phyloP scores from a whole-genome alignment of 2,888 invertebrate genomes.

The Ceraclea dissimilis region DNA sequence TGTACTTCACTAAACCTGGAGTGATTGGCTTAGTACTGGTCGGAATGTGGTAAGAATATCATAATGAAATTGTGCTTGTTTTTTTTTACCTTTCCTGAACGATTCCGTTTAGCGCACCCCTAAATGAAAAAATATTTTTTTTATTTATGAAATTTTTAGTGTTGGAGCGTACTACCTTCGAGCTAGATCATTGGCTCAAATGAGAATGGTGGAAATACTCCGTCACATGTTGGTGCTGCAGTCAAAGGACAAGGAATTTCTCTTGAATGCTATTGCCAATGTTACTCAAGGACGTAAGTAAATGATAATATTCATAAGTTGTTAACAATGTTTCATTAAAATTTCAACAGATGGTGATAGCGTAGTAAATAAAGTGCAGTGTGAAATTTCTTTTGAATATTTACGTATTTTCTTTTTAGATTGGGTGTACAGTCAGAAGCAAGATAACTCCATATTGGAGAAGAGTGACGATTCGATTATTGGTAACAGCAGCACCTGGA shows the following conservation, averaged over 20 bases:
- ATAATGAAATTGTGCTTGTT: background rate
- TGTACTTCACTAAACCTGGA: conserved; percentile 51
- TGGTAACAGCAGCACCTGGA: conserved; percentile 44
- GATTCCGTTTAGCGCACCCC: background rate
- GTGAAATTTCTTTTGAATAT: no score
- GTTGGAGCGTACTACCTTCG: conserved; percentile 56
- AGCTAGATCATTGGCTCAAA: conserved; percentile 54
- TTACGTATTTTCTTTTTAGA: conserved; percentile 29
- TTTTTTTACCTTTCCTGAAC: background rate
- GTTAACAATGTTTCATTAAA: background rate
- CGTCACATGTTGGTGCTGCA: conserved; percentile 58
- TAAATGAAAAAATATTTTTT: no score
- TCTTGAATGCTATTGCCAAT: conserved; percentile 53
- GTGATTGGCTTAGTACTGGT: conserved; percentile 53
- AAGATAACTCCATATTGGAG: conserved; percentile 25
- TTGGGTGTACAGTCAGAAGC: conserved; percentile 43
- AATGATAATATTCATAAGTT: background rate
- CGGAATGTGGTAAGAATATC: conserved; percentile 46
- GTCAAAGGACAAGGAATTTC: conserved; percentile 63
- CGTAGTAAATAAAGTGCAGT: no score
- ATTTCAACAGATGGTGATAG: no score
- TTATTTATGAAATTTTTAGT: conserved; percentile 34
- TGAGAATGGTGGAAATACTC: conserved; percentile 51
- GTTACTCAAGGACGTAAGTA: conserved; percentile 52
- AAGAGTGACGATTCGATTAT: conserved; percentile 24